A percentile compares a stretch with the other conserved stretches of the same genome.
phyloP scores from a whole-genome alignment of 2,113 vertebrate genomes.

The Genyomyrus donnyi region DNA sequence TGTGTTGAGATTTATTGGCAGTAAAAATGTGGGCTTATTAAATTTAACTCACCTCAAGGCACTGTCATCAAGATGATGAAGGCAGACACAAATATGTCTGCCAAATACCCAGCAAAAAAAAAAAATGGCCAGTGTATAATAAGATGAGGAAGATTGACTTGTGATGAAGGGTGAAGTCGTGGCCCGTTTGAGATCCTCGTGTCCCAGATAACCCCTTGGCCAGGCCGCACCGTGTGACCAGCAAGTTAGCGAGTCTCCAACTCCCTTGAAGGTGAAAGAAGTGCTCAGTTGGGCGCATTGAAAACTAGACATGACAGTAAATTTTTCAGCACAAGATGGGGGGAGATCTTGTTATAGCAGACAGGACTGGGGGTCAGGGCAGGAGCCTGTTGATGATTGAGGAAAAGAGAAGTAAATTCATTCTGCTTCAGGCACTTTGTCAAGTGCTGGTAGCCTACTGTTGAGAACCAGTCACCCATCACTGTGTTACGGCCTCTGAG shows the following conservation, averaged over 20 bases:
- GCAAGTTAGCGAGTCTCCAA: constrained; percentile 35
- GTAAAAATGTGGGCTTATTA: constrained; percentile 61
- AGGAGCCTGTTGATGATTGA: constrained; percentile 99
- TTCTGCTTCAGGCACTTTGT: constrained; percentile 98
- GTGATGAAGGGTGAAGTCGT: constrained; percentile 52
- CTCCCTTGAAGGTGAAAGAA: constrained; percentile 93
- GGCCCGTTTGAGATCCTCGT: constrained; percentile 47
- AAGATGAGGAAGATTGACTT: constrained; percentile 58
- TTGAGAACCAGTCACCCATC: constrained; percentile 99
- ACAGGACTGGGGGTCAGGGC: constrained; percentile 94
- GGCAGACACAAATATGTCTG: constrained; percentile 46
- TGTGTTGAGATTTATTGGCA: constrained; percentile 57
- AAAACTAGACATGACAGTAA: constrained; percentile 91
- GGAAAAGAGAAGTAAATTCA: constrained; percentile 99
- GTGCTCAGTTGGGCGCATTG: constrained; percentile 87
- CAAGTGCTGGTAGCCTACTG: constrained; percentile 99
- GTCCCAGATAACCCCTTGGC: constrained; percentile 45
- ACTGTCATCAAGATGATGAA: constrained; percentile 60
- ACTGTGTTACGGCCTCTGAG: constrained; percentile 93
- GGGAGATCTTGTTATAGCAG: constrained; percentile 99
- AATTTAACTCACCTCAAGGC: constrained; percentile 49
- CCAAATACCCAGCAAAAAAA: constrained; percentile 35
- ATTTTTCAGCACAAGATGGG: constrained; percentile 93
- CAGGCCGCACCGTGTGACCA: constrained; percentile 12
- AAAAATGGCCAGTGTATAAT: constrained; percentile 33